A percentile compares a stretch with the other conserved stretches of the same genome.
Evolutionary conservation across 2,113 vertebrate genomes (phyloP).

Genomic region (Syrrhaptes paradoxus): DNA sequence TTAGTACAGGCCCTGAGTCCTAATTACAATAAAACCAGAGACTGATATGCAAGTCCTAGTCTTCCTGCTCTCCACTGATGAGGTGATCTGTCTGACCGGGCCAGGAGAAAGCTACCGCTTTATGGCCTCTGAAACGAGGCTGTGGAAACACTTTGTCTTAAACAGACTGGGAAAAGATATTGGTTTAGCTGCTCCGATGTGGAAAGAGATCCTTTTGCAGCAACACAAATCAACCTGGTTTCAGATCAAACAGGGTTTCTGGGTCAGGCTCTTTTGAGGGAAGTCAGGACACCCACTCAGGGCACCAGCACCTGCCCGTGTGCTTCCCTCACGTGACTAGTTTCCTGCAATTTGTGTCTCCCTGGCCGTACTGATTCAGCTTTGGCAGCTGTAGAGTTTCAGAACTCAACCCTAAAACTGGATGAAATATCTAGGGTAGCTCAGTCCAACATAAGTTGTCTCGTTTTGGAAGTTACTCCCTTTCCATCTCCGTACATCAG

Average conservation of each 20-base stretch:
- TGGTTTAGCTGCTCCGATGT: background rate
- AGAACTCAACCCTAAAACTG: background rate
- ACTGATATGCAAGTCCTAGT: background rate
- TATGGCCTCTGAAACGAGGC: background rate
- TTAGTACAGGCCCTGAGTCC: background rate
- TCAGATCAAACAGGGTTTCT: background rate
- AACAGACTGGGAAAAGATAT: background rate
- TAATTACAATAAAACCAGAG: background rate
- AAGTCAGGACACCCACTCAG: background rate
- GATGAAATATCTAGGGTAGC: background rate
- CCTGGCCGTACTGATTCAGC: background rate
- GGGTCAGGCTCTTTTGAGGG: background rate
- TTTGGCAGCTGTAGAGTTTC: background rate
- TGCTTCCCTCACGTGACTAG: background rate
- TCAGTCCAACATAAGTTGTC: background rate
- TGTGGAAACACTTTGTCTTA: background rate
- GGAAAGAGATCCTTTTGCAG: background rate
- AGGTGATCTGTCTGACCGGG: background rate
- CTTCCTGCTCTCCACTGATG: background rate
- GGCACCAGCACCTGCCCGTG: rapidly evolving
- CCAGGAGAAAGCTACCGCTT: background rate
- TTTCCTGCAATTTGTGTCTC: background rate
- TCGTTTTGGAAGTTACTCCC: background rate
- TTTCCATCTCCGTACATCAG: background rate
- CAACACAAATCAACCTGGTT: background rate